Percentiles rank a stretch among this genome's conserved stretches.
These are phyloP conservation scores for Oxygymnocypris stewartii DNA, from an alignment of 2,113 vertebrate genomes.

Conservation along the genomic window DNA sequence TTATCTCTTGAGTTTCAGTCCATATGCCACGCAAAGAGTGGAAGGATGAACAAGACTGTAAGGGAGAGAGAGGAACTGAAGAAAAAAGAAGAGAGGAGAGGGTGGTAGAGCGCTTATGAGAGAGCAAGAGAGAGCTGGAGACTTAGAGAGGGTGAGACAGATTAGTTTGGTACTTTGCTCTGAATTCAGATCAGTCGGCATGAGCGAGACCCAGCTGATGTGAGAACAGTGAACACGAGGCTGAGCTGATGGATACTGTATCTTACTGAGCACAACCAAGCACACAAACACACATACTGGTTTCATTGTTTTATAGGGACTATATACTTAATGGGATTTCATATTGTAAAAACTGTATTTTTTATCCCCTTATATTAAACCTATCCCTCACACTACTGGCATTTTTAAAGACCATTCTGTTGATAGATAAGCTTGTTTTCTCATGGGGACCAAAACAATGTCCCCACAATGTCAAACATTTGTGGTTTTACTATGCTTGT, in stretches of 20 bases:
- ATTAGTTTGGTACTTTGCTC: constrained; percentile 40
- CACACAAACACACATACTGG: background rate
- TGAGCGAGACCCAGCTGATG: constrained; percentile 43
- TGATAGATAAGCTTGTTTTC: background rate
- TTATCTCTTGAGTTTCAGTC: constrained; percentile 46
- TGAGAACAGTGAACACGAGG: constrained; percentile 46
- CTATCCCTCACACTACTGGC: background rate
- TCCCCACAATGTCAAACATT: background rate
- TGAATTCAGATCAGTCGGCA: constrained; percentile 50
- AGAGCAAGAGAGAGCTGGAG: background rate
- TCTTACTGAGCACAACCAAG: background rate
- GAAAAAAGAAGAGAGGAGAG: background rate
- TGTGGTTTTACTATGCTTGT: background rate
- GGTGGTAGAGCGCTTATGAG: background rate
- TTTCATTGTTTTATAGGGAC: background rate
- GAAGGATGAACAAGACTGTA: background rate
- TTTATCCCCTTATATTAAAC: background rate
- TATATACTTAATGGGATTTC: background rate
- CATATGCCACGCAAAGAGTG: constrained; percentile 11
- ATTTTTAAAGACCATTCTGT: background rate
- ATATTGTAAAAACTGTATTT: background rate
- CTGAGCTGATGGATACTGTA: constrained; percentile 35
- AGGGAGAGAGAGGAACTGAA: background rate
- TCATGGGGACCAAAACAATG: background rate
- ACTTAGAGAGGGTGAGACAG: background rate